Evolutionary conservation across 2,797 vertebrate genomes (phyloP).

Genomic region (Megaceryle alcyon): DNA sequence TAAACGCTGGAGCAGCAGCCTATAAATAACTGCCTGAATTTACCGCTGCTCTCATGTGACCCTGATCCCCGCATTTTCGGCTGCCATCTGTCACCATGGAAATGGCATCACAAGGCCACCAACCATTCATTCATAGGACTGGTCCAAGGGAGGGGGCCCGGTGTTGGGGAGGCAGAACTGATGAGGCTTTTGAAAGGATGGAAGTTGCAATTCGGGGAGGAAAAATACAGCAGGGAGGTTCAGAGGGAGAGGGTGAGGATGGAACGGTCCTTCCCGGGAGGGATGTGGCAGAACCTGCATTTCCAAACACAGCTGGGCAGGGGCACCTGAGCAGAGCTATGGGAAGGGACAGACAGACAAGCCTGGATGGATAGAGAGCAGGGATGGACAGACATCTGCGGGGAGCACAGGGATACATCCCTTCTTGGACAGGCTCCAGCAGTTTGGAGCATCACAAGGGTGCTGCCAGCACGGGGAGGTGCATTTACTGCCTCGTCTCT

Average conservation of each 20-base stretch:
- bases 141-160: neutral
- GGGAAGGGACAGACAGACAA: neutral
- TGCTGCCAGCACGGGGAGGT: neutral
- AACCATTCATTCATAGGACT: slow-evolving; percentile 67
- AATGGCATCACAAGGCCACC: slow-evolving; percentile 72
- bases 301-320: neutral
- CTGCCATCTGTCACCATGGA: slow-evolving; percentile 80
- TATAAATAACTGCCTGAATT: slow-evolving; percentile 82
- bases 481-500: no score
- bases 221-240: neutral
- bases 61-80: slow-evolving; percentile 73
- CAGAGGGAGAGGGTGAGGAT: neutral
- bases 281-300: neutral
- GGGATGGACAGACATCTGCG: neutral
- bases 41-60: slow-evolving; percentile 79
- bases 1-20: slow-evolving; percentile 77
- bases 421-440: neutral
- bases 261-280: neutral
- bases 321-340: neutral
- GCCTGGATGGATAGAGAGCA: fast-evolving
- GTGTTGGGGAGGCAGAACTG: neutral
- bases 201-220: neutral
- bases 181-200: neutral
- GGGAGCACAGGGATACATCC: neutral
- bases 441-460: neutral